These are phyloP conservation scores for Pherbina coryleti DNA, from an alignment of 2,888 invertebrate species.

Conservation along the genomic window DNA sequence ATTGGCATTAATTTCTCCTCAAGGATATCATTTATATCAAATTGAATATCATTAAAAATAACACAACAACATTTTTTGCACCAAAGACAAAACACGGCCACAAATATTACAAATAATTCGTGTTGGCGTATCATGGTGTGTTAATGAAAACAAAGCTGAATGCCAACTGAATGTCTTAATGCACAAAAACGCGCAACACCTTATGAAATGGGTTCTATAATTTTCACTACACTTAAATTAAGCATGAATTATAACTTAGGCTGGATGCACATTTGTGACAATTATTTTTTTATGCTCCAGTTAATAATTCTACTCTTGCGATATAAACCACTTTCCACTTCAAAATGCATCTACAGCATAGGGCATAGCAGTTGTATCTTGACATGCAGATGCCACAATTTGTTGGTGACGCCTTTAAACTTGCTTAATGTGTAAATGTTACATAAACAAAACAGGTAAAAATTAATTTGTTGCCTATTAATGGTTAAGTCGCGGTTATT, in stretches of 20 bases:
- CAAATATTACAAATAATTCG: neutral
- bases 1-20: slow-evolving; percentile 80
- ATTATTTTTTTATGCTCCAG: too few species aligned
- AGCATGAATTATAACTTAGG: neutral
- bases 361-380: too few species aligned
- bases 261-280: too few species aligned
- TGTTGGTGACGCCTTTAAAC: too few species aligned
- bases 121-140: neutral
- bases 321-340: too few species aligned
- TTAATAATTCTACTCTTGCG: too few species aligned
- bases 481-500: too few species aligned
- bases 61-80: neutral
- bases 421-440: too few species aligned
- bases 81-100: neutral
- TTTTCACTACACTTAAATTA: neutral
- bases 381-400: too few species aligned
- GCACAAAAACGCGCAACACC: neutral
- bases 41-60: slow-evolving; percentile 44
- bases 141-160: neutral
- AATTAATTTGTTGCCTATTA: too few species aligned
- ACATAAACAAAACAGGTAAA: too few species aligned
- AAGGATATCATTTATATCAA: slow-evolving; percentile 78
- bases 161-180: neutral
- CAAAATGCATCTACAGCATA: too few species aligned
- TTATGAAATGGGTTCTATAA: neutral